Conservation (phyloP, 2,113 vertebrate species). For the Melanostigma gelatinosum region DNA sequence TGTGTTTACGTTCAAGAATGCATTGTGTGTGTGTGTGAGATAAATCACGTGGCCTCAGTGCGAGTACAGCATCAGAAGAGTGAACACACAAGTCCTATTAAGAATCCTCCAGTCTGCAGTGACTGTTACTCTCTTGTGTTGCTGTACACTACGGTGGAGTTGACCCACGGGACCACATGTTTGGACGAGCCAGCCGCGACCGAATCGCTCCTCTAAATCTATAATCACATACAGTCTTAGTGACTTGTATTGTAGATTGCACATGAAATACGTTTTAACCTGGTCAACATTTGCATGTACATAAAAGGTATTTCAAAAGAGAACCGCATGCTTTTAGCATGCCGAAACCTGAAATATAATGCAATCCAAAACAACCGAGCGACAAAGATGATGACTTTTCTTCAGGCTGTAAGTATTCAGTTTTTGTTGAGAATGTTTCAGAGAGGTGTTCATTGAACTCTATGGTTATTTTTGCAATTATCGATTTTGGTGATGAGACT, state of each 20-base stretch:
- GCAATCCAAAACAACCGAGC: slow-evolving; percentile 3
- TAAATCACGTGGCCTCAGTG: slow-evolving; percentile 6
- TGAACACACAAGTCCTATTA: slow-evolving; percentile 18
- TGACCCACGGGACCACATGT: slow-evolving; percentile 18
- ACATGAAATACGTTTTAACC: neutral
- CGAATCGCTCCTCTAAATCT: slow-evolving; percentile 21
- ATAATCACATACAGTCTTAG: slow-evolving; percentile 4
- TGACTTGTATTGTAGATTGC: neutral
- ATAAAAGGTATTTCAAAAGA: slow-evolving; percentile 2
- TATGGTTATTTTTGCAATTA: neutral
- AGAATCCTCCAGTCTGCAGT: slow-evolving; percentile 16
- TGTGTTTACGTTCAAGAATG: slow-evolving; percentile 55
- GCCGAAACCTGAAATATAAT: slow-evolving; percentile 3
- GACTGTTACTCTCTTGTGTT: neutral
- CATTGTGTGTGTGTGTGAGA: slow-evolving; percentile 18
- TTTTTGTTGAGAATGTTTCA: neutral
- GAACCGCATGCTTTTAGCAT: slow-evolving; percentile 1
- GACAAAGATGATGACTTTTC: slow-evolving; percentile 1
- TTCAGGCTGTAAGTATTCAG: neutral
- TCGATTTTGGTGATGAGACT: neutral
- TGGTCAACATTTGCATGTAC: slow-evolving; percentile 55
- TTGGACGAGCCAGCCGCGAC: slow-evolving; percentile 18
- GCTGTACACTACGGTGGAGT: neutral
- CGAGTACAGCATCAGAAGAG: slow-evolving; percentile 16
- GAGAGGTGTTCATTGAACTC: neutral